Percentiles rank a stretch among this genome's conserved stretches.
Evolutionary conservation across 2,888 invertebrate species (phyloP).

Genomic region (Agrochola circellaris): DNA sequence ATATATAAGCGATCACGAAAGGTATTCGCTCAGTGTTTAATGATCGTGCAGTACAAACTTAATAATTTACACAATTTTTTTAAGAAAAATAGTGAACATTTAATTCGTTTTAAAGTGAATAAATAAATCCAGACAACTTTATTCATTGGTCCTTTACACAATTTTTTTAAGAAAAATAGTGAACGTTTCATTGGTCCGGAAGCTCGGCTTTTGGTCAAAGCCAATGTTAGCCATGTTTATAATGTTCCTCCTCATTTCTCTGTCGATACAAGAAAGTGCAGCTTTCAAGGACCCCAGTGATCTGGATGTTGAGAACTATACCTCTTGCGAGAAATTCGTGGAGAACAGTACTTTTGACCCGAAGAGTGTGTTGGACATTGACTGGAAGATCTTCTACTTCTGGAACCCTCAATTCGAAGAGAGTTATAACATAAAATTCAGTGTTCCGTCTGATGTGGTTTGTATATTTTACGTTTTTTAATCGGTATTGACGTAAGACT

Average conservation of each 20-base stretch:
- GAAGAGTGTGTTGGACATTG: constrained; percentile 71
- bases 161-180: too few relatives aligned
- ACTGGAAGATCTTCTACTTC: constrained; percentile 82
- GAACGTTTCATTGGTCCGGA: not conserved
- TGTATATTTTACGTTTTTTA: constrained; percentile 44
- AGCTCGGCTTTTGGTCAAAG: not conserved
- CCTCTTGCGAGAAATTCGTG: constrained; percentile 78
- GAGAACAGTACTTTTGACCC: constrained; percentile 71
- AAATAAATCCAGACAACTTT: not conserved
- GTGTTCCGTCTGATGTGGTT: constrained; percentile 72
- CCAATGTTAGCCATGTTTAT: constrained; percentile 13
- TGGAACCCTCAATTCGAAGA: constrained; percentile 74
- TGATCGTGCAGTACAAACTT: not conserved
- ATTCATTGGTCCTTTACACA: not conserved
- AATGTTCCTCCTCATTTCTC: not conserved
- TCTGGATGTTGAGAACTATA: constrained; percentile 70
- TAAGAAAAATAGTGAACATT: not conserved
- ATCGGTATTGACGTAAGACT: not conserved
- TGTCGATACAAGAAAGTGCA: constrained; percentile 5
- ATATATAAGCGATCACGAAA: constrained; percentile 20
- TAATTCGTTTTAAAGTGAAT: not conserved
- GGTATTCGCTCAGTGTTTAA: not conserved
- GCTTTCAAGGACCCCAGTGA: not conserved
- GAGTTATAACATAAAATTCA: constrained; percentile 75
- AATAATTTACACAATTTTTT: not conserved